Percentiles rank a stretch among this genome's conserved stretches.
phyloP scores from a whole-genome alignment of 2,797 vertebrate species.

The Choloepus didactylus region DNA sequence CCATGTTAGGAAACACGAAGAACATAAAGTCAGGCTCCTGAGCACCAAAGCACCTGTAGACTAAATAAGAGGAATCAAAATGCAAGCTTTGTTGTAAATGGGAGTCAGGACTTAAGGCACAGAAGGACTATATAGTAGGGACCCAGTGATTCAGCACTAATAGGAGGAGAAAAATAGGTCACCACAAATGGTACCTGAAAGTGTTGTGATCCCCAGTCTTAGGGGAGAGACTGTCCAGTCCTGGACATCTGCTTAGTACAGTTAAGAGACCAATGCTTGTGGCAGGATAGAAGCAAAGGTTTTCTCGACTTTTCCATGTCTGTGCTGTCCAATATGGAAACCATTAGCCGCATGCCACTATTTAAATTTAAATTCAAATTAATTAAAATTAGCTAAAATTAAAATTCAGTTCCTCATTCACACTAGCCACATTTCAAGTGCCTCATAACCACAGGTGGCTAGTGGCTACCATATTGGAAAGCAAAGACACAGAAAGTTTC shows the following conservation, averaged over 20 bases:
- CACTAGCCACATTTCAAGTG: background rate
- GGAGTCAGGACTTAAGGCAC: background rate
- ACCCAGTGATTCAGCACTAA: background rate
- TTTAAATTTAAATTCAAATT: conserved; percentile 52
- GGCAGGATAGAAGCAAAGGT: background rate
- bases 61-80: background rate
- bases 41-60: background rate
- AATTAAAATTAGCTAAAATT: conserved; percentile 44
- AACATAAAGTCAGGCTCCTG: background rate
- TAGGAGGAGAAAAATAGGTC: conserved; percentile 1
- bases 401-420: conserved; percentile 17
- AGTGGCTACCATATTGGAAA: background rate
- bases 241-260: conserved; percentile 1
- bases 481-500: conserved; percentile 26
- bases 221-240: background rate
- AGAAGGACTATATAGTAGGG: background rate
- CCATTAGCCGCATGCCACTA: background rate
- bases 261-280: conserved; percentile 14
- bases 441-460: background rate
- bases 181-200: background rate
- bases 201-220: background rate
- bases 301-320: conserved; percentile 39
- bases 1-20: background rate
- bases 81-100: conserved; percentile 7
- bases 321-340: conserved; percentile 11